phyloP scores from a whole-genome alignment of 1,140 invertebrate genomes.

The Pomacea maculata region DNA sequence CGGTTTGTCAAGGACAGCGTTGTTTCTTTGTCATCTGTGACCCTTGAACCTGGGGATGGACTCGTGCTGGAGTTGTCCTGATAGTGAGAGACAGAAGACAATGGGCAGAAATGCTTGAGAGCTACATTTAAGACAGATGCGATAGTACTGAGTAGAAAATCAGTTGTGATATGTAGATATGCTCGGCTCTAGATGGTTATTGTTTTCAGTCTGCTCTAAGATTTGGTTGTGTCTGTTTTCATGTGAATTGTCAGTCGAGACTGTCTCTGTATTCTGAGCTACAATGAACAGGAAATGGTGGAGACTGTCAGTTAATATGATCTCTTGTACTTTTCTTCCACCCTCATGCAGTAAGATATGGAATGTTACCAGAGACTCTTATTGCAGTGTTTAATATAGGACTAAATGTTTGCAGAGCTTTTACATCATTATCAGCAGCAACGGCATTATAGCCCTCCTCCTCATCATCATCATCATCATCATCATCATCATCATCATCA shows the following conservation, averaged over 20 bases:
- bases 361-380: not conserved
- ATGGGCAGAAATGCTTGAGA: too few species aligned
- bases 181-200: too few species aligned
- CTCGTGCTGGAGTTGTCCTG: not conserved
- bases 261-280: not conserved
- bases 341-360: not conserved
- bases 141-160: too few species aligned
- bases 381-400: too few species aligned
- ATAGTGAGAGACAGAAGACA: not conserved
- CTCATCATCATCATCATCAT: not conserved
- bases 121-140: too few species aligned
- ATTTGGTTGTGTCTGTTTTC: too few species aligned
- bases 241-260: not conserved
- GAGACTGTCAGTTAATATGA: not conserved
- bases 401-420: too few species aligned
- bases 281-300: too few species aligned
- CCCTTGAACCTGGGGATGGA: conserved; percentile 6
- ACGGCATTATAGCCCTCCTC: not conserved
- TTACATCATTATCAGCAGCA: not conserved
- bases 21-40: not conserved
- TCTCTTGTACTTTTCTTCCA: not conserved
- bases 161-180: too few species aligned
- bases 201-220: too few species aligned
- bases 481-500: not conserved
- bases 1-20: not conserved